These are phyloP conservation scores for Girardinus metallicus DNA, from an alignment of 2,797 vertebrate genomes.

Conservation along the genomic window DNA sequence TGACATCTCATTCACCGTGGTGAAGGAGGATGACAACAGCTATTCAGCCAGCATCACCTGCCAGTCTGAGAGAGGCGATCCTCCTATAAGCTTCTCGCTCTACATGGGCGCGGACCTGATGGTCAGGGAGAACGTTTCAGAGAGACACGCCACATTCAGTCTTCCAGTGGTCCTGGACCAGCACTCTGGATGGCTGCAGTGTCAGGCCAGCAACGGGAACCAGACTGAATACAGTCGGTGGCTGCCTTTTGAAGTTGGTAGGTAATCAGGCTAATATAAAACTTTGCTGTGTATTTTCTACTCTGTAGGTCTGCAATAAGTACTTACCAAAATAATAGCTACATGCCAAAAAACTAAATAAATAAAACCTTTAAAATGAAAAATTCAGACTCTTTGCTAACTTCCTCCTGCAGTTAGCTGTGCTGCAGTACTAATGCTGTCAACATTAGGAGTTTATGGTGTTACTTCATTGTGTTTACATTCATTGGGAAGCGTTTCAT, in stretches of 20 bases:
- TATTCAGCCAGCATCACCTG: constrained; percentile 64
- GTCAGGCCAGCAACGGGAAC: constrained; percentile 58
- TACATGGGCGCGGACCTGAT: constrained; percentile 28
- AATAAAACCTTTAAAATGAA: not conserved
- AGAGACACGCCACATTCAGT: constrained; percentile 27
- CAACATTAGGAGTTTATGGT: not conserved
- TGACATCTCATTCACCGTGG: constrained; percentile 58
- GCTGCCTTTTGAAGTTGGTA: constrained; percentile 58
- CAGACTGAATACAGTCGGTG: not conserved
- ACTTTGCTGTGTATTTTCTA: not conserved
- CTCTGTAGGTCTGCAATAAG: not conserved
- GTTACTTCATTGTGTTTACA: not conserved
- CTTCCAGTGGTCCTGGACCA: constrained; percentile 46
- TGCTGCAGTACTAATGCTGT: not conserved
- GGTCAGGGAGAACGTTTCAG: rapidly evolving
- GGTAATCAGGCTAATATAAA: constrained; percentile 8
- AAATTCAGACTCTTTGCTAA: not conserved
- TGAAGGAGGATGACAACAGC: constrained; percentile 39
- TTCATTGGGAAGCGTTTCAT: not conserved
- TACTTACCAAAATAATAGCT: not conserved
- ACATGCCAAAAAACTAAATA: not conserved
- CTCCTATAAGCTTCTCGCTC: constrained; percentile 65
- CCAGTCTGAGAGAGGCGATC: constrained; percentile 54
- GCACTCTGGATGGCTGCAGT: constrained; percentile 45
- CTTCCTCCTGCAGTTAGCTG: not conserved